phyloP scores from a whole-genome alignment of 2,888 invertebrate species.

The Encarsia formosa region DNA sequence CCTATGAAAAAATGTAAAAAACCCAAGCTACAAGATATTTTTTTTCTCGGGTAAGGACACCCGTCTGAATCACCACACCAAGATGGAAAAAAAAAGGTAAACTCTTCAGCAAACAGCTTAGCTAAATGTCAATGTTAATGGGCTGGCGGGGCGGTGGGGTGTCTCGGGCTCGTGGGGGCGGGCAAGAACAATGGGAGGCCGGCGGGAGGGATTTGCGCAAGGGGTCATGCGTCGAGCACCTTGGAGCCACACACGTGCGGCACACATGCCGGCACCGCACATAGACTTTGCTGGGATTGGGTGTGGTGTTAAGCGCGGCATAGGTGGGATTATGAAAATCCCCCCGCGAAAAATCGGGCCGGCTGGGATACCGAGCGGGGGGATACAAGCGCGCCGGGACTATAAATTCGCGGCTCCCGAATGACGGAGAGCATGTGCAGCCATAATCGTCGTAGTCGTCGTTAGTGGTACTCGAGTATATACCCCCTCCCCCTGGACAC shows the following conservation, averaged over 20 bases:
- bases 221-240: not conserved
- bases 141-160: not conserved
- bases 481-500: too few species aligned
- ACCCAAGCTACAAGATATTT: too few species aligned
- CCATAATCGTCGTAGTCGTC: constrained; percentile 27
- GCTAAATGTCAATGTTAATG: constrained; percentile 28
- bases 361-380: too few species aligned
- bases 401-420: constrained; percentile 44
- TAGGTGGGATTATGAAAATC: not conserved
- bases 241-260: not conserved
- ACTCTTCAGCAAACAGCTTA: not conserved
- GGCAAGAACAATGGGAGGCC: not conserved
- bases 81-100: too few species aligned
- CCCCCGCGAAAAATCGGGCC: too few species aligned
- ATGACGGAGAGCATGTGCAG: constrained; percentile 36
- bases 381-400: constrained; percentile 4
- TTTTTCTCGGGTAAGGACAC: too few species aligned
- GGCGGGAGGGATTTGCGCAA: not conserved
- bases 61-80: too few species aligned
- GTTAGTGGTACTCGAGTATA: too few species aligned
- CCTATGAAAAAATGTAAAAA: too few species aligned
- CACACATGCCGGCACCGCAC: not conserved
- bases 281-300: constrained; percentile 6
- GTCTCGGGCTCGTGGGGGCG: not conserved
- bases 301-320: constrained; percentile 16